A percentile compares a stretch with the other conserved stretches of the same genome.
phyloP scores from a whole-genome alignment of 2,113 vertebrate species.

The Furnarius figulus region DNA sequence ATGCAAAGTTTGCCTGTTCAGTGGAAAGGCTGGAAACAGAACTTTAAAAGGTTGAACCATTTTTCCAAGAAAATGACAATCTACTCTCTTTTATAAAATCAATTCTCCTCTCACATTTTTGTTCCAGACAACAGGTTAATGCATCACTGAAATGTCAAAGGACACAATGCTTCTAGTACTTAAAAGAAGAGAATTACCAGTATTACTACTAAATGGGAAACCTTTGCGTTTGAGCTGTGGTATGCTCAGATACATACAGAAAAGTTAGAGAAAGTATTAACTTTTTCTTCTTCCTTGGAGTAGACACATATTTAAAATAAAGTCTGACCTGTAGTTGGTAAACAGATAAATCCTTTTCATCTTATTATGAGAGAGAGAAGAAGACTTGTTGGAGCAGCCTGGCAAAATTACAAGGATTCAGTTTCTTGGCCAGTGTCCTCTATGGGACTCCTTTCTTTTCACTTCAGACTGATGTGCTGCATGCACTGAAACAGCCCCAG shows the following conservation, averaged over 20 bases:
- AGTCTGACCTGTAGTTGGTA: background rate
- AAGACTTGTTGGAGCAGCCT: background rate
- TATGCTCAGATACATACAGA: background rate
- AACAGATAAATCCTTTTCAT: slow-evolving; percentile 13
- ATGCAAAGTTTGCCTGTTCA: background rate
- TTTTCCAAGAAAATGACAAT: background rate
- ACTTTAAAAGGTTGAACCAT: background rate
- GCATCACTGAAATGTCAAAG: background rate
- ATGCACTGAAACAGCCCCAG: background rate
- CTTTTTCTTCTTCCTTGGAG: background rate
- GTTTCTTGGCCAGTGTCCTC: background rate
- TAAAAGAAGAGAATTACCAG: background rate
- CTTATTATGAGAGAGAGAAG: background rate
- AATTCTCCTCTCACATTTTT: background rate
- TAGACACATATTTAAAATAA: background rate
- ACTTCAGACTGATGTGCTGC: background rate
- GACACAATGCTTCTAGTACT: background rate
- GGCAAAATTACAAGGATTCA: background rate
- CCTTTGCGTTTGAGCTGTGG: background rate
- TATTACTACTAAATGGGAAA: background rate
- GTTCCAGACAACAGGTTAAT: background rate
- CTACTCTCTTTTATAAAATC: background rate
- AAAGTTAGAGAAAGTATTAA: background rate
- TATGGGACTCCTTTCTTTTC: background rate
- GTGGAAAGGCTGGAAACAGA: background rate